phyloP scores from a whole-genome alignment of 2,797 vertebrate species.

The Momotus momota region DNA sequence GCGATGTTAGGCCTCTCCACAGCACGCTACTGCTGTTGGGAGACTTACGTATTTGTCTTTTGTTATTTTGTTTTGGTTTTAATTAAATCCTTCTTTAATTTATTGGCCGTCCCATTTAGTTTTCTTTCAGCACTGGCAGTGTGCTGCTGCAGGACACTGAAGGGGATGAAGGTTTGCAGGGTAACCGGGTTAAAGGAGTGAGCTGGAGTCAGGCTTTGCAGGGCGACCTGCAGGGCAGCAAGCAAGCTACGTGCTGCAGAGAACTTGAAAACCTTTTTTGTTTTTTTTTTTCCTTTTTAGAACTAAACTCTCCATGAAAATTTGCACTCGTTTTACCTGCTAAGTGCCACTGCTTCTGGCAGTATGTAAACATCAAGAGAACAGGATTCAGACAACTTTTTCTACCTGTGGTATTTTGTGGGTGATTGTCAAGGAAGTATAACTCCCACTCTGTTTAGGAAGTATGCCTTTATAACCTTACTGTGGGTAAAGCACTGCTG shows the following conservation, averaged over 20 bases:
- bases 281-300: background rate
- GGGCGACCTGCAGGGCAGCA: background rate
- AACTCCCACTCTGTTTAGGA: background rate
- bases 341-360: background rate
- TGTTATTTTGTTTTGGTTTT: background rate
- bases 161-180: background rate
- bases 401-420: background rate
- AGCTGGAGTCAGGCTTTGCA: background rate
- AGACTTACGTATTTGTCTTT: background rate
- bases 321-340: background rate
- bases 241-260: background rate
- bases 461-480: background rate
- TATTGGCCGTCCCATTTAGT: background rate
- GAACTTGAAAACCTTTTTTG: background rate
- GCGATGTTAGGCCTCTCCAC: no score
- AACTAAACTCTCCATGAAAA: background rate
- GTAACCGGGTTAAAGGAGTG: background rate
- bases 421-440: background rate
- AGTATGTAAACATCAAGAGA: background rate
- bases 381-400: background rate
- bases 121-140: background rate
- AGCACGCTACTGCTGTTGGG: background rate
- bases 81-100: background rate
- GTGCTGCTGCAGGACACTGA: background rate
- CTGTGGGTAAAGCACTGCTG: background rate